Conservation (phyloP, 2,797 vertebrate species). For the Ibycter americanus region DNA sequence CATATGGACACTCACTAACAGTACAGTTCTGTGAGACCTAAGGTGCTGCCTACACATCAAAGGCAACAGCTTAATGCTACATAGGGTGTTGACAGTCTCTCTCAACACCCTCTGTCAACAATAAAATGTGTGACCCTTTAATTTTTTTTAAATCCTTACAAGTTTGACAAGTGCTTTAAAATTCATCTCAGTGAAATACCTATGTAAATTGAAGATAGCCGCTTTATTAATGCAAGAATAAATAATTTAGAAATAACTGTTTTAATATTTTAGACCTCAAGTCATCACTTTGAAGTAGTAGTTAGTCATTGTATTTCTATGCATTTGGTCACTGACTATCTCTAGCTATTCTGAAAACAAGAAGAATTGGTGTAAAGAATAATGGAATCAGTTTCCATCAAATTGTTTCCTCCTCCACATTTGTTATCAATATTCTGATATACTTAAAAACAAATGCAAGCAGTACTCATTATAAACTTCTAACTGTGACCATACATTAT, state of each 20-base stretch:
- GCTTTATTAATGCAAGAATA: neutral
- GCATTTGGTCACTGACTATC: neutral
- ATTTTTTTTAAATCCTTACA: neutral
- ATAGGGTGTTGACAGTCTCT: conserved; percentile 38
- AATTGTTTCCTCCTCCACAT: neutral
- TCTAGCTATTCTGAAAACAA: neutral
- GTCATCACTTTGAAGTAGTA: neutral
- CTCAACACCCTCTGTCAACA: conserved; percentile 56
- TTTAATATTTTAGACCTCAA: neutral
- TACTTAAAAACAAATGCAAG: neutral
- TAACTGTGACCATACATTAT: neutral
- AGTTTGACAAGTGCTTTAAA: conserved; percentile 34
- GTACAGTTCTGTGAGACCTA: conserved; percentile 23
- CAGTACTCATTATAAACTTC: neutral
- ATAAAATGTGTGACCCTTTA: conserved; percentile 50
- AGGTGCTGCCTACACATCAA: conserved; percentile 51
- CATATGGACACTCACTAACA: conserved; percentile 49
- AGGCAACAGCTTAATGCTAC: conserved; percentile 45
- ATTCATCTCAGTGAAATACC: neutral
- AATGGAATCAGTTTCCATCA: neutral
- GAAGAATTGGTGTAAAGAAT: neutral
- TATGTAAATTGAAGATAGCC: neutral
- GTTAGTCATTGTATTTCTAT: neutral
- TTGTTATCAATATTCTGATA: neutral
- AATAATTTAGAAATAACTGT: neutral